phyloP scores from a whole-genome alignment of 1,140 invertebrate genomes.

The Cydia pomonella region DNA sequence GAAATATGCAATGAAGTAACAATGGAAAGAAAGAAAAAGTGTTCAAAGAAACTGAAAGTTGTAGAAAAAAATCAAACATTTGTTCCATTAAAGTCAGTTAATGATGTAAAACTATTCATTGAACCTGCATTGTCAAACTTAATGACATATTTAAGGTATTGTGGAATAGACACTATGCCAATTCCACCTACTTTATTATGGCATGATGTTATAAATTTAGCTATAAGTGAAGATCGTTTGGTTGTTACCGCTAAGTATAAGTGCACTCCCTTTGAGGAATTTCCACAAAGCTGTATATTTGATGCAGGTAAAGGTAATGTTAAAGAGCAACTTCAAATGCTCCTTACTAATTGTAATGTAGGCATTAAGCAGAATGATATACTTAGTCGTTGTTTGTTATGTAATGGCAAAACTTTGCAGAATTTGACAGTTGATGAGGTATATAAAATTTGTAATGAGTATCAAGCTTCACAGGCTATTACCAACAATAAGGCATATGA shows the following conservation, averaged over 20 bases:
- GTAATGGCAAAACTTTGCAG: slow-evolving; percentile 58
- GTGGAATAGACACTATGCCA: slow-evolving; percentile 65
- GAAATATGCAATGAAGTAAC: slow-evolving; percentile 82
- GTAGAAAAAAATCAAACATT: slow-evolving; percentile 47
- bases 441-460: slow-evolving; percentile 50
- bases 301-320: slow-evolving; percentile 54
- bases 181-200: slow-evolving; percentile 57
- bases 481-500: slow-evolving; percentile 41
- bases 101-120: slow-evolving; percentile 62
- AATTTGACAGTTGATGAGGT: slow-evolving; percentile 54
- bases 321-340: slow-evolving; percentile 58
- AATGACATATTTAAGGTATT: slow-evolving; percentile 64
- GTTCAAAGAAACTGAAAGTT: slow-evolving; percentile 68
- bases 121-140: slow-evolving; percentile 57
- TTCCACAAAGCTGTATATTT: slow-evolving; percentile 66
- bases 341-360: slow-evolving; percentile 60
- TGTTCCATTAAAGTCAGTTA: slow-evolving; percentile 46
- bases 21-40: slow-evolving; percentile 72
- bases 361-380: slow-evolving; percentile 55
- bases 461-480: slow-evolving; percentile 38
- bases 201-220: slow-evolving; percentile 67
- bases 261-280: slow-evolving; percentile 54
- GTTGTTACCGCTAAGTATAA: slow-evolving; percentile 64
- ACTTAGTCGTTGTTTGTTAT: slow-evolving; percentile 63
- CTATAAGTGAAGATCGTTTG: slow-evolving; percentile 61